phyloP scores from a whole-genome alignment of 2,797 vertebrate species.

The Amniataba percoides region DNA sequence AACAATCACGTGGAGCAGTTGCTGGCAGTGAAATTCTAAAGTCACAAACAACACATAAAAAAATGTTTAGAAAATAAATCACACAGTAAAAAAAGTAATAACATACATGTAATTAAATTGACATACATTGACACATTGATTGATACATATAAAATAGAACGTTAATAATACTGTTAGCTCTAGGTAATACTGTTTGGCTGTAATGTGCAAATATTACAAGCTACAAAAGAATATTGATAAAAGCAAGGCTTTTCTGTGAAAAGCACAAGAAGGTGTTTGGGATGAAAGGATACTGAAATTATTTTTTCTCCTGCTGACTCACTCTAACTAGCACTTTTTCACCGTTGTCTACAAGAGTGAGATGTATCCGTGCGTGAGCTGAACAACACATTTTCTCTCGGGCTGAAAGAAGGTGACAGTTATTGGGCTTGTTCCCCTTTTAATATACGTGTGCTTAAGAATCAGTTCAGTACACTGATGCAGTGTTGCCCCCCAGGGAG shows the following conservation, averaged over 20 bases:
- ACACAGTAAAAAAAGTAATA: no score
- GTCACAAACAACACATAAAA: no score
- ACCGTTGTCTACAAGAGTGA: not conserved
- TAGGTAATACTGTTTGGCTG: no score
- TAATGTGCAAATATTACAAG: no score
- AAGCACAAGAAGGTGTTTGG: not conserved
- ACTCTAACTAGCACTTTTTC: not conserved
- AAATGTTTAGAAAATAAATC: no score
- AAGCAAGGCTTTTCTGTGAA: not conserved
- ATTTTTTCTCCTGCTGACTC: not conserved
- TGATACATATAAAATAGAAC: no score
- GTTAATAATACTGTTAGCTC: no score
- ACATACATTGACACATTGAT: no score
- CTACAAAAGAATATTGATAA: no score
- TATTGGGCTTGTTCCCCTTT: constrained; percentile 8
- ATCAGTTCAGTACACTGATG: not conserved
- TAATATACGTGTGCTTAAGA: not conserved
- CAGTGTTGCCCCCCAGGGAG: not conserved
- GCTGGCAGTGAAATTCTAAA: no score
- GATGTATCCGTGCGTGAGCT: not conserved
- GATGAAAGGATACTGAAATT: not conserved
- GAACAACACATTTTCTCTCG: constrained; percentile 8
- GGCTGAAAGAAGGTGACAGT: not conserved
- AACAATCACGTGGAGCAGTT: no score
- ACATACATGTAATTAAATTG: no score